Conservation (phyloP, 2,797 vertebrate genomes). For the Malurus leucopterus region DNA sequence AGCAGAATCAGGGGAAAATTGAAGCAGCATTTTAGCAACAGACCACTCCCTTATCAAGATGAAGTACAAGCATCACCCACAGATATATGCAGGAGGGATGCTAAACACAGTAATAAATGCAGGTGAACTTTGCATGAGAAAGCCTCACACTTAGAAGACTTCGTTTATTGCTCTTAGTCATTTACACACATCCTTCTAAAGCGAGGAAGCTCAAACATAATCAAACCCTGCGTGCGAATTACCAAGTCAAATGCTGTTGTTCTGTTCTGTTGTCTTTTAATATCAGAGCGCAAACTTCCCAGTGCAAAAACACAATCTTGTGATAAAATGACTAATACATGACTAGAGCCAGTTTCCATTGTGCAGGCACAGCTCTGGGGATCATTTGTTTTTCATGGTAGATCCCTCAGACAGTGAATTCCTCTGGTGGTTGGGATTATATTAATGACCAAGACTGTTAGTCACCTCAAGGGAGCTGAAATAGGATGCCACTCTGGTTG, state of each 20-base stretch:
- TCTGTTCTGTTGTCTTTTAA: constrained; percentile 34
- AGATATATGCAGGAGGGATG: background rate
- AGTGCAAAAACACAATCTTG: constrained; percentile 49
- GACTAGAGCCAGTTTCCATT: constrained; percentile 50
- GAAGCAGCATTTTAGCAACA: constrained; percentile 35
- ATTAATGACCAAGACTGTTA: constrained; percentile 62
- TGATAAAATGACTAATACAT: constrained; percentile 63
- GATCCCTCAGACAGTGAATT: constrained; percentile 62
- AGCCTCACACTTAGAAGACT: constrained; percentile 13
- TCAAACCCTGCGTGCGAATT: constrained; percentile 36
- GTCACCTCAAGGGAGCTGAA: constrained; percentile 63
- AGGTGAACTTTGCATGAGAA: constrained; percentile 15
- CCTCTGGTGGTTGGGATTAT: constrained; percentile 53
- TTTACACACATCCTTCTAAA: constrained; percentile 46
- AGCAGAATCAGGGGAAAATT: constrained; percentile 6
- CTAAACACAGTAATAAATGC: constrained; percentile 10
- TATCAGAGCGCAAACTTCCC: constrained; percentile 11
- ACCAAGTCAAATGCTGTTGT: constrained; percentile 24
- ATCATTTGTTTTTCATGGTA: constrained; percentile 56
- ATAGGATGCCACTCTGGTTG: constrained; percentile 43
- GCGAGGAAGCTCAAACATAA: background rate
- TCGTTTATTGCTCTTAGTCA: constrained; percentile 27
- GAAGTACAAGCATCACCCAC: background rate
- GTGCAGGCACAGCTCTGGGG: constrained; percentile 53
- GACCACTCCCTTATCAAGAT: constrained; percentile 21